Evolutionary conservation across 2,113 vertebrate species (phyloP), one percentile per base, ranked within the genome.

Genomic region (Onychostoma macrolepis): DNA sequence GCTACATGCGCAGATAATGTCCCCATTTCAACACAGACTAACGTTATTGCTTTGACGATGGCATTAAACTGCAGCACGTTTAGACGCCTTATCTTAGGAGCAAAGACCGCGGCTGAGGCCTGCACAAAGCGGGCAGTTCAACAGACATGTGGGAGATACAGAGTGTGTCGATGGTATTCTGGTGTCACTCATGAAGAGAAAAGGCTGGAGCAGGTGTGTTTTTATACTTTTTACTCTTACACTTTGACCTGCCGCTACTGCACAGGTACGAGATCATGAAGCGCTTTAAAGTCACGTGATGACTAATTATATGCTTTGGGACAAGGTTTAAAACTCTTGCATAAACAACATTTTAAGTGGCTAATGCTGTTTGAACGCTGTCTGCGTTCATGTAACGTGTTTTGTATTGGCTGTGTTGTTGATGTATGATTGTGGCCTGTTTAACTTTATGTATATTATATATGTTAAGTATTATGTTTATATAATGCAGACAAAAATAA

Each of bases 131-230:
- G 80, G 13, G 11, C 72, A 15, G 30, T 77, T 6, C 89, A 82
- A 80, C 26, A 88, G 58, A 58, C 84, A n/a, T 11, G 7, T 7
- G 72, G 30, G 0, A 76, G 30, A 3, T n/a, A 30, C 1, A 80
- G 28, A 71, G 5, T 19, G 4, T 71, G 7, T 69, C 87, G 91
- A 24, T 86, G 74, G 26, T 94, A 82, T 33, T 92, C 92, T 43
- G 56, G 94, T 12, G 92, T 89, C 65, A 93, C 91, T 79, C 91
- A 86, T 63, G 74, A 89, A 77, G 90, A 94, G 63, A 92, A 90
- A 8, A 75, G 91, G 77, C 19, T 92, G 88, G 88, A 92, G 88
- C 63, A 74, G 36, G 48, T 79, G 50, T 50, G 56, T 58, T 58
- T 58, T 58, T 58, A 24, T 7, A 58, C 21, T 24, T 24, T 24